Base-by-base conservation (phyloP, 1,140 invertebrate species). In the Lepidurus apus region DNA sequence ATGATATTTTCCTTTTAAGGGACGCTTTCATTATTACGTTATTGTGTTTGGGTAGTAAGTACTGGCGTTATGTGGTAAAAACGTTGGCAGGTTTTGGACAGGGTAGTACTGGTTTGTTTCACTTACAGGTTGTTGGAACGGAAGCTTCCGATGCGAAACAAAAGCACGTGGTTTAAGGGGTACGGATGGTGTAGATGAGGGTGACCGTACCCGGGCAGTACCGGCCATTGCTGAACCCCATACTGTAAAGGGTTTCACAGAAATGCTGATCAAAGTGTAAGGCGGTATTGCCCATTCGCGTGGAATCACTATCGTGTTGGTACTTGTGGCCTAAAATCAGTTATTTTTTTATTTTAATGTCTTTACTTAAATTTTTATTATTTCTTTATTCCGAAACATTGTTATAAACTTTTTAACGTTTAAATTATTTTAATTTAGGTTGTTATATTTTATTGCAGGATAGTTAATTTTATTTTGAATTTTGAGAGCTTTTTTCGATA, bases 221-320 rank as follows among this genome's bases (percentile, higher is more conserved):
- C 8, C 85, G 83, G 26, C 82, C 76, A 1, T 85, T 9, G 7
- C 75, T 80, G 1, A 88, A 43, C 92, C 91, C 94, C 95, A 97
- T 81, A 91, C 92, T 0, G 94, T 95, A 81, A 91, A 92, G 0
- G 94, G 91, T 76, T 91, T 90, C 1, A 97, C 87, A 1, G 89
- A 89, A 6, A 95, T 87, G 45, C 90, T 89, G 8, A 95, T 81
- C 9, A 85, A 83, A 1, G 90, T 89, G 83, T 91, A 93, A 0
- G 93, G 91, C 8, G 88, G 82, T 76, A 93, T 86, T 21, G 84
- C 82, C 82, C 86, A 85, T 0, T 86, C 85, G 80, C 85, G 85
- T n/a, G 87, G 85, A 79, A 87, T 87, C 0, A 83, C 80, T 77
- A 87, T 84, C 26, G 85, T 84, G 9, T 82, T 76, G 8, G 82